Conservation (phyloP, 2,797 vertebrate species). For the Phoxinus dragarum region DNA sequence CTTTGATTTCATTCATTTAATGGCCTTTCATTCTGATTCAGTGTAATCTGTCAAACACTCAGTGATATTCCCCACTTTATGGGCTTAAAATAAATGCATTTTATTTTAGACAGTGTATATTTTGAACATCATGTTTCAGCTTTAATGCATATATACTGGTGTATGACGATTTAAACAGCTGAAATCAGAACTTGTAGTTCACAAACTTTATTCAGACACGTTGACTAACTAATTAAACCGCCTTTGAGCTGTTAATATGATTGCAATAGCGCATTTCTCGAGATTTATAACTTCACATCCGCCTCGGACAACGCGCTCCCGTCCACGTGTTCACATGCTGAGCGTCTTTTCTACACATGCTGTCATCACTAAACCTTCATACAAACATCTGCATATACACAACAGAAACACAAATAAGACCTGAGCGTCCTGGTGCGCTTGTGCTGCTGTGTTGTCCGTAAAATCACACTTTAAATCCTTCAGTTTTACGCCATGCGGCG, state of each 20-base stretch:
- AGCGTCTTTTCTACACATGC: background rate
- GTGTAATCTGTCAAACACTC: no score
- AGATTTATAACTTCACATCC: slow-evolving; percentile 40
- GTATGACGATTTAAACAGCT: background rate
- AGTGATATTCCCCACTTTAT: no score
- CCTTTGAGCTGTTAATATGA: accelerated
- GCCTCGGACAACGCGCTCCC: background rate
- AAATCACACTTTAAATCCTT: slow-evolving; percentile 73
- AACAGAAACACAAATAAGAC: background rate
- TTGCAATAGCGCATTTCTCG: background rate
- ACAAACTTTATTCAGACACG: background rate
- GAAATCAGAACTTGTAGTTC: no score
- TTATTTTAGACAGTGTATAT: background rate
- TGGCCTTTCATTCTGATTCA: background rate
- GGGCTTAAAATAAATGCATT: background rate
- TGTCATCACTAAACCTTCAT: background rate
- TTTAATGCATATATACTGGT: background rate
- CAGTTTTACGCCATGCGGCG: slow-evolving; percentile 82
- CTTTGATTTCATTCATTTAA: background rate
- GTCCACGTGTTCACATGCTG: slow-evolving; percentile 74
- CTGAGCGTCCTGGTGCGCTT: slow-evolving; percentile 68
- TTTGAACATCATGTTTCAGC: background rate
- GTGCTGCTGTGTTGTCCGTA: slow-evolving; percentile 57
- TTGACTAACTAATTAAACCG: background rate
- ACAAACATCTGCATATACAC: background rate